A percentile compares a stretch with the other conserved stretches of the same genome.
phyloP scores from a whole-genome alignment of 2,113 vertebrate species.

The Tylochromis polylepis region DNA sequence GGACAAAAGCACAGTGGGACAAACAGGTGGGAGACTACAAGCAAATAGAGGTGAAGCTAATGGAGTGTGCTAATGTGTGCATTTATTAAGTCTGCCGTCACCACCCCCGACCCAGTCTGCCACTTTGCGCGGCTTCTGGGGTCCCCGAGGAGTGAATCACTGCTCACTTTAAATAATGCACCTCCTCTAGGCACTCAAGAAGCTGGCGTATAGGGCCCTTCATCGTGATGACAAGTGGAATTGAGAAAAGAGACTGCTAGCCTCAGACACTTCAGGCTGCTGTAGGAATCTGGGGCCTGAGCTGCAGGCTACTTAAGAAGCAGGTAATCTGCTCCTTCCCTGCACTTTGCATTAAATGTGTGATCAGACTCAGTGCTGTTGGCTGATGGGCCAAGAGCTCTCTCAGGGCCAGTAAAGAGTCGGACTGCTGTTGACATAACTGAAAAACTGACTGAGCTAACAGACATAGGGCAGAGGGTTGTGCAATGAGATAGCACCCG shows the following conservation, averaged over 20 bases:
- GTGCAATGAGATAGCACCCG: neutral
- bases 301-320: conserved; percentile 18
- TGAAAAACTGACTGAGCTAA: neutral
- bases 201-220: conserved; percentile 34
- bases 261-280: neutral
- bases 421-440: conserved; percentile 15
- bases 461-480: neutral
- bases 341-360: conserved; percentile 25
- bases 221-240: conserved; percentile 48
- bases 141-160: conserved; percentile 57
- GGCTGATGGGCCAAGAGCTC: conserved; percentile 18
- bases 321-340: conserved; percentile 28
- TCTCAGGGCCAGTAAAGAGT: neutral
- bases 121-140: conserved; percentile 13
- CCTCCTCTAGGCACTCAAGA: conserved; percentile 30
- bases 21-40: conserved; percentile 48
- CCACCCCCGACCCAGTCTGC: conserved; percentile 14
- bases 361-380: conserved; percentile 15
- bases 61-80: conserved; percentile 57
- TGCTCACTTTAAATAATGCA: conserved; percentile 63
- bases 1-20: conserved; percentile 42
- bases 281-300: neutral
- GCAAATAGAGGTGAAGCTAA: conserved; percentile 62
- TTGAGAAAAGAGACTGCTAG: neutral
- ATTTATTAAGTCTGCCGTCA: conserved; percentile 51